These are phyloP conservation scores for Calonectris borealis DNA, from an alignment of 2,113 vertebrate species.

Conservation along the genomic window DNA sequence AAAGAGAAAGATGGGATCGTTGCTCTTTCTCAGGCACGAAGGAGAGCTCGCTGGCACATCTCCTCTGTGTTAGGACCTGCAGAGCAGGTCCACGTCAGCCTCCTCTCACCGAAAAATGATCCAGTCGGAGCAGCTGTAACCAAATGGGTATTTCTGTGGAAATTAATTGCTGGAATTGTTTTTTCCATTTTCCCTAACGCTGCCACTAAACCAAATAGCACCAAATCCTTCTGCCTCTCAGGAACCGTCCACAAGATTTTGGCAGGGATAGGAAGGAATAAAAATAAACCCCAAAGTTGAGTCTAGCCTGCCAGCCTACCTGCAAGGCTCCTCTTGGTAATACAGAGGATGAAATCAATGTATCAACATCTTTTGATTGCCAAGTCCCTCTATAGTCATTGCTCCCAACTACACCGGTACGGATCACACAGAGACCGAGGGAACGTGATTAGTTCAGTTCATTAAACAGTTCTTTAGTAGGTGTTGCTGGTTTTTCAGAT, in stretches of 20 bases:
- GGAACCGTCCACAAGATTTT: background rate
- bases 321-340: background rate
- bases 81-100: background rate
- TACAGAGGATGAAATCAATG: background rate
- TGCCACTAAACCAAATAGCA: background rate
- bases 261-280: background rate
- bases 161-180: background rate
- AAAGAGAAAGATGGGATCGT: background rate
- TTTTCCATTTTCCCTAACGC: background rate
- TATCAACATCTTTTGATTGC: background rate
- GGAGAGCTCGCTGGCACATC: rapidly evolving
- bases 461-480: background rate
- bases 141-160: background rate
- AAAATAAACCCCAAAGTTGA: background rate
- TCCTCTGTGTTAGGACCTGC: background rate
- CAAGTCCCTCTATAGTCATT: background rate
- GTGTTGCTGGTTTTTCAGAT: background rate
- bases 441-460: background rate
- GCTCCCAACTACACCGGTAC: rapidly evolving
- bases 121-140: background rate
- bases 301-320: background rate
- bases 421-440: background rate
- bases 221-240: background rate
- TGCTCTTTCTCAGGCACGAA: background rate
- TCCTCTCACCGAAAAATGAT: background rate